These are phyloP conservation scores for Anoplophora glabripennis DNA, from an alignment of 1,140 invertebrate species.

Conservation along the genomic window DNA sequence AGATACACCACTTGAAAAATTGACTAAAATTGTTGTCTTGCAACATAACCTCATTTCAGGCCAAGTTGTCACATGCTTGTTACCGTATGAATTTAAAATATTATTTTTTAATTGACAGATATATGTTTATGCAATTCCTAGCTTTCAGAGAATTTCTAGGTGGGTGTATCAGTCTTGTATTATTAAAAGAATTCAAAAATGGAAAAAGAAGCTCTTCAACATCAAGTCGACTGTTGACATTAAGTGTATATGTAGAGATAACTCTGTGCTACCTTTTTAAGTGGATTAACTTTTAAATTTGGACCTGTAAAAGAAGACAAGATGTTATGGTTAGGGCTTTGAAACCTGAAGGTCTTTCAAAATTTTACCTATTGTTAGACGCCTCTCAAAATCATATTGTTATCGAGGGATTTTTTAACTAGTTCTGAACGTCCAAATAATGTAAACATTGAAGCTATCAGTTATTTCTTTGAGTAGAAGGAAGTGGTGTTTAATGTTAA, in stretches of 20 bases:
- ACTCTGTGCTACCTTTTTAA: constrained; percentile 41
- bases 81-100: no score
- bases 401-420: no score
- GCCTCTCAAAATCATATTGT: not conserved
- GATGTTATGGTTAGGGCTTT: constrained; percentile 30
- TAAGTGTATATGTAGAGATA: constrained; percentile 31
- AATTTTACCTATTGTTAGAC: constrained; percentile 28
- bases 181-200: not conserved
- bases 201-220: not conserved
- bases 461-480: no score
- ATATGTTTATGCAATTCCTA: not conserved
- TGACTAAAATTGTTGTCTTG: no score
- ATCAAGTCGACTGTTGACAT: constrained; percentile 29
- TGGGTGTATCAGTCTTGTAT: no score
- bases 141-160: not conserved
- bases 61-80: no score
- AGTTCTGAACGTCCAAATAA: no score
- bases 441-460: no score
- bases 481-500: no score
- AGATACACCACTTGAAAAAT: no score
- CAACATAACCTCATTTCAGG: no score
- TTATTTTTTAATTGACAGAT: no score
- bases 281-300: constrained; percentile 38
- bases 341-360: constrained; percentile 24
- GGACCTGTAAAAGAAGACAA: constrained; percentile 29